Base-by-base conservation (phyloP, 2,113 vertebrate species). In the Triplophysa rosa region DNA sequence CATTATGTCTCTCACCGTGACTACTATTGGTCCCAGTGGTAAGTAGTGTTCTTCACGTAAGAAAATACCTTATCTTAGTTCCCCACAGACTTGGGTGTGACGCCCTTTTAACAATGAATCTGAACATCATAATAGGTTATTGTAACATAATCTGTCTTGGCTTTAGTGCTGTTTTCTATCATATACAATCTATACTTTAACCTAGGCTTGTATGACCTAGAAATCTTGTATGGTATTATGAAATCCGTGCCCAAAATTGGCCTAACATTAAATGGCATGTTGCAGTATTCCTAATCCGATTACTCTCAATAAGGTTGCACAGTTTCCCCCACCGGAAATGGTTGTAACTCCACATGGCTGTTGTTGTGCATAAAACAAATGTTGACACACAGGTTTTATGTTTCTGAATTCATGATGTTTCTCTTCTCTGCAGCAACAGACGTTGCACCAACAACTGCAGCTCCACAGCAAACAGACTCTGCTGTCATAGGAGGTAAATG, bases 401-500 rank as follows among this genome's bases (percentile, higher is more conserved):
- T 26, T 19, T 23, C 54, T 56, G 19, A 62, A 21, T 77, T 13
- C 0, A 16, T 67, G 17, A 16, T 67, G 17, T 37, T 37, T 45
- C 66, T 84, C 23, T 45, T 58, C 65, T 29, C 8, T 54, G 8
- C 78, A 84, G 64, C 40, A 16, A 72, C 81, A 71, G 75, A 64
- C n/a, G 58, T 45, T 6, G 9, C 13, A 14, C 24, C 78, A 69
- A 67, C 64, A 33, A 79, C 86, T 7, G 62, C 52, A 16, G 26
- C 79, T 67, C n/a, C 88, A 59, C 73, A 76, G 11, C 70, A 86
- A 10, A 63, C 84, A 56, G 74, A 78, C 69, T 77, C 82, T 6
- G 81, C 85, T 24, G 16, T 87, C 47, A 62, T 82, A 77, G 85
- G 83, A 82, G 90, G 92, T 92, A 86, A 87, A 26, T 72, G 52